Percentiles rank a stretch among this genome's conserved stretches.
Conservation (phyloP, 2,113 vertebrate species). For the Callorhinus ursinus region DNA sequence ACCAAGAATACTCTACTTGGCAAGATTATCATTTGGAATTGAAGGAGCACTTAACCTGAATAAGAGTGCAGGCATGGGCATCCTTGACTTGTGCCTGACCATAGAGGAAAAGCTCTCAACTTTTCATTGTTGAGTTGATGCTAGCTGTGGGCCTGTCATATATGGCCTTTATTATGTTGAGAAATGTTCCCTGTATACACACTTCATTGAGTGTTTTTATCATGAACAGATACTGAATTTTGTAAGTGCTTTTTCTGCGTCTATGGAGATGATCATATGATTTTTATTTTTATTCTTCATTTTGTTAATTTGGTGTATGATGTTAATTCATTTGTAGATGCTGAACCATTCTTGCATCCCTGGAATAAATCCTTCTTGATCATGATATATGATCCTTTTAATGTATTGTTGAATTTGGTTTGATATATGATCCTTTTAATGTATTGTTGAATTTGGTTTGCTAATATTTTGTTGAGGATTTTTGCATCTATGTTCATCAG, state of each 20-base stretch:
- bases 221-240: background rate
- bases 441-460: background rate
- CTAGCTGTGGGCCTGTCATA: background rate
- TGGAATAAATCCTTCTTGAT: background rate
- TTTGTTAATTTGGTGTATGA: background rate
- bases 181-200: background rate
- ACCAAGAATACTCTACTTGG: background rate
- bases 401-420: background rate
- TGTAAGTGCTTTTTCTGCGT: background rate
- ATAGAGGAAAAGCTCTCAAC: background rate
- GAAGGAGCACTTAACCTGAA: background rate
- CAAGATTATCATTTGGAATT: background rate
- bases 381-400: background rate
- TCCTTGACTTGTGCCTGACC: background rate
- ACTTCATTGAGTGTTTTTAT: background rate
- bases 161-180: background rate
- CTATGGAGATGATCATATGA: background rate
- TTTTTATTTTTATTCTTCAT: background rate
- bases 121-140: background rate
- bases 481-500: background rate
- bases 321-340: background rate
- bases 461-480: background rate
- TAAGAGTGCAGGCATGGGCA: background rate
- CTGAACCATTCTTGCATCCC: background rate
- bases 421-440: background rate